Conservation (phyloP, 2,797 vertebrate genomes). For the Girardinus metallicus region DNA sequence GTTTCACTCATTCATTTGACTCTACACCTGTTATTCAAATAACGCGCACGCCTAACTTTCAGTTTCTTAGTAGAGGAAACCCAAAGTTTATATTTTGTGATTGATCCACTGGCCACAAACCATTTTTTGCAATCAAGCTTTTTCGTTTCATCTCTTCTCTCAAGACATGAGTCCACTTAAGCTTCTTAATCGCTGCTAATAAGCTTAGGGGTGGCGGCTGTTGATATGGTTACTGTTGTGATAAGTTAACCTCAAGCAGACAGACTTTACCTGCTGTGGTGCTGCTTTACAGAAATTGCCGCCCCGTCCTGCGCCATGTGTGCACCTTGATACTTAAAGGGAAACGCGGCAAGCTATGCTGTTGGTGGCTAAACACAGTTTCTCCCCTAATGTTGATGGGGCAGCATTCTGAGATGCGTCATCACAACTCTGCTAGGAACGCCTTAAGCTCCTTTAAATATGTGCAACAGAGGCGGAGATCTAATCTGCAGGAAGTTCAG, state of each 20-base stretch:
- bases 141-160: conserved; percentile 60
- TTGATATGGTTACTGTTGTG: conserved; percentile 67
- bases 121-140: conserved; percentile 31
- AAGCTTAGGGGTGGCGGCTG: conserved; percentile 73
- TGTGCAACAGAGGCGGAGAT: conserved; percentile 47
- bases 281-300: conserved; percentile 27
- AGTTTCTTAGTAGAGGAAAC: conserved; percentile 10
- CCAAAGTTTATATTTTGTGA: not conserved
- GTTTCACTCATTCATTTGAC: conserved; percentile 1
- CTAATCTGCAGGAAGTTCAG: conserved; percentile 43
- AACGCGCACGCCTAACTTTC: not conserved
- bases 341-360: conserved; percentile 51
- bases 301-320: conserved; percentile 8
- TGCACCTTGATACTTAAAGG: conserved; percentile 18
- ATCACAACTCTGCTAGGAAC: conserved; percentile 57
- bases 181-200: conserved; percentile 72
- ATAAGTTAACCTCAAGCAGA: conserved; percentile 57
- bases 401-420: conserved; percentile 67
- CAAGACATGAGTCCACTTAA: conserved; percentile 57
- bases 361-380: conserved; percentile 75
- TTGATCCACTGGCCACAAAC: conserved; percentile 1
- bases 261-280: conserved; percentile 4
- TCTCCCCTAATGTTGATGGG: conserved; percentile 57
- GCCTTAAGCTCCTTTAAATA: conserved; percentile 60
- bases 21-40: not conserved